Base-by-base conservation (phyloP, 2,888 invertebrate species). In the Alviniconcha strummeri region DNA sequence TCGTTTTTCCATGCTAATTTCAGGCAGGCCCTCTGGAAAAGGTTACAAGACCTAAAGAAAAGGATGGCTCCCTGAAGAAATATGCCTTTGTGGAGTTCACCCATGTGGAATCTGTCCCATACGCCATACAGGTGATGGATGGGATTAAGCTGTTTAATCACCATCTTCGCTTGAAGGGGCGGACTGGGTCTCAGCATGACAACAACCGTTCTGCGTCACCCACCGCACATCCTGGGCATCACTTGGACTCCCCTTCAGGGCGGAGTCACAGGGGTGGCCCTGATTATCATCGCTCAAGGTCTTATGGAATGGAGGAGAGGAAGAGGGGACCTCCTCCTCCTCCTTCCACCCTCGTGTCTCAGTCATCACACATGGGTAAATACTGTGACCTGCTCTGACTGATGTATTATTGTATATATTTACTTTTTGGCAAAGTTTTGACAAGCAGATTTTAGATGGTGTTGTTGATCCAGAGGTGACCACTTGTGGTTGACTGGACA, bases 151-250 rank as follows among this genome's bases (percentile, higher is more conserved):
- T 82, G n/a, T 82, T 82, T 54, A 75, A 75, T n/a, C 67, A 69
- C 5, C 77, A 82, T 19, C 36, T 82, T 52, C 76, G 77, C 13
- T 19, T 82, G 67, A 82, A 82, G 55, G 76, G 86, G 15, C 85
- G 91, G 57, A 87, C 89, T 80, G 91, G 90, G 87, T 83, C 81
- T 6, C 56, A 52, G 60, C 76, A 82, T 13, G 82, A 67, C n/a
- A 54, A 36, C 57, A 54, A 19, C 15, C 64, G 11, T 13, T 8
- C 69, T 67, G 75, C 60, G n/a, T 64, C 60, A 1, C 74, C 36
- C 2, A 13, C 74, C 52, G 56, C 13, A 9, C 13, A 52, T 55
- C 13, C 52, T 64, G 64, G 64, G 3, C 57, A 36, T 11, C 4
- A 69, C n/a, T 15, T 56, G 4, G 7, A 15, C 36, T 57, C 77